Evolutionary conservation across 2,797 vertebrate genomes (phyloP).

Genomic region (Mareca penelope): DNA sequence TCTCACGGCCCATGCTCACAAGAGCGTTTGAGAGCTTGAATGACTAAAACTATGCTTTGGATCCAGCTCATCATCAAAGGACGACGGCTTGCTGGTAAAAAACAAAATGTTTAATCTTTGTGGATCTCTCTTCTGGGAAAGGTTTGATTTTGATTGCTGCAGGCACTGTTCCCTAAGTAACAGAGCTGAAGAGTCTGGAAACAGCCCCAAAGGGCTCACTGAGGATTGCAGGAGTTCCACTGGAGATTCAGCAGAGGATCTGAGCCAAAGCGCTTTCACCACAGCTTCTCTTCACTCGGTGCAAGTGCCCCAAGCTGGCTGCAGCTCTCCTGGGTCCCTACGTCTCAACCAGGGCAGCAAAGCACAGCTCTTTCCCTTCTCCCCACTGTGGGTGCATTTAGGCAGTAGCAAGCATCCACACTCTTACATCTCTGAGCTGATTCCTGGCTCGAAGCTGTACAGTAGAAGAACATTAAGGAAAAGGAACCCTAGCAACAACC

Average conservation of each 20-base stretch:
- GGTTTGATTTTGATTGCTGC: neutral
- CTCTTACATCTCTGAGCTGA: neutral
- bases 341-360: neutral
- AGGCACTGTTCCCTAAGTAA: neutral
- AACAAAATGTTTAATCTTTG: neutral
- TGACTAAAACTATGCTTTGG: neutral
- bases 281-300: neutral
- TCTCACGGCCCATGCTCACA: neutral
- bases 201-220: neutral
- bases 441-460: neutral
- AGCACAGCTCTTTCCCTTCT: neutral
- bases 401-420: neutral
- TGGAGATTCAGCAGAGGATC: neutral
- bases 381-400: neutral
- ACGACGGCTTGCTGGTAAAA: neutral
- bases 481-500: neutral
- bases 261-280: neutral
- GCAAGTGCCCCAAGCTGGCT: neutral
- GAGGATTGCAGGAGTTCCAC: neutral
- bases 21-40: neutral
- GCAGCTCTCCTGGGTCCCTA: neutral
- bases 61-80: constrained; percentile 2
- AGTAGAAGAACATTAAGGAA: neutral
- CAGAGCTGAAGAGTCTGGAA: neutral
- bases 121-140: neutral